Base-by-base conservation (phyloP, 2,888 invertebrate species). In the Diarsia rubi region DNA sequence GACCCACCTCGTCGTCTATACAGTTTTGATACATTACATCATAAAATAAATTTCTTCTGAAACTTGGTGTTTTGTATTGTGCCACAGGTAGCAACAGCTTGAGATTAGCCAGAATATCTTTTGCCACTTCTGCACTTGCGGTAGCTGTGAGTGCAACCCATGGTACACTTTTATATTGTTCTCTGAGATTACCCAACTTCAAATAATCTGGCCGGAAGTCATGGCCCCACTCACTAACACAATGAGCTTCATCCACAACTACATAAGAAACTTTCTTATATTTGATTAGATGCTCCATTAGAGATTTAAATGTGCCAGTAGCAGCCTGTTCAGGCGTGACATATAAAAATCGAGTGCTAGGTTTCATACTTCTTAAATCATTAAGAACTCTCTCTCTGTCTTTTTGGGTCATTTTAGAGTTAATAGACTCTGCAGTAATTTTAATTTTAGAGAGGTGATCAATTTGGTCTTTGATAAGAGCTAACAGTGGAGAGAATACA, bases 221-320 rank as follows among this genome's bases (percentile, higher is more conserved):
- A 95, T 99, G 99, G 0, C 99, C 99, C 99, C 99, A 99, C 90
- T 99, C 98, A 89, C 99, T 99, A 0, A 99, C 99, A 96, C 99
- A 99, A 95, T 99, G 99, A 2, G 99, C 99, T 96, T 99, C 99
- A 95, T 99, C 99, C 19, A 99, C 98, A 37, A 99, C 98, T 88
- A 99, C 97, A 93, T 98, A 99, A 0, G 98, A 98, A 8, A 99
- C 94, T 91, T 98, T 98, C 73, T 98, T 97, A 89, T 97, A 97
- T 88, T 98, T 98, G 73, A 97, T 95, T 85, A 99, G 94, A 88
- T 97, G 97, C 42, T 97, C 97, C 79, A 98, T 95, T 3, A 98
- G 92, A 63, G 96, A 95, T 92, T 98, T 98, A 91, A 98, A 98
- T 68, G 97, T 97, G 54, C 97, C 96, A 3, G 99, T 99, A 3